A percentile compares a stretch with the other conserved stretches of the same genome.
Evolutionary conservation across 2,797 vertebrate genomes (phyloP).

Genomic region (Tamandua tetradactyla): DNA sequence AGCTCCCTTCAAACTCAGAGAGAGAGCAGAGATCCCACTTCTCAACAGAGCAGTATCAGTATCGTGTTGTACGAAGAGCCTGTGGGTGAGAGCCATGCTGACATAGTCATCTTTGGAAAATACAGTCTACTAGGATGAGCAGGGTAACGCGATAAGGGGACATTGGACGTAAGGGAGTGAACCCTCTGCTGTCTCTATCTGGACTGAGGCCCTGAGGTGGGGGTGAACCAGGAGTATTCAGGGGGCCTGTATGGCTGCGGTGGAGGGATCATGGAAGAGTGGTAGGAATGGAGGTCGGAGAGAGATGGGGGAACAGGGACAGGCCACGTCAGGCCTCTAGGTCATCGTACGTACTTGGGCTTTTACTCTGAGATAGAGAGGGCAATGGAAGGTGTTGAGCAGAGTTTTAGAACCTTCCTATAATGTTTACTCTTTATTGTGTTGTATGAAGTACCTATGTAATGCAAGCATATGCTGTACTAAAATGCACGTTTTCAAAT

Average conservation of each 20-base stretch:
- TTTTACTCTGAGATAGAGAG: neutral
- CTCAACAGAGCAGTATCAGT: neutral
- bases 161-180: neutral
- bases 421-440: slow-evolving; percentile 85
- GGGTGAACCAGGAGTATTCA: neutral
- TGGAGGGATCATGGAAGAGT: neutral
- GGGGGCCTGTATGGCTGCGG: neutral
- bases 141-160: neutral
- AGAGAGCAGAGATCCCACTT: neutral
- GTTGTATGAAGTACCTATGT: slow-evolving; percentile 84
- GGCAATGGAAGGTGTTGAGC: neutral
- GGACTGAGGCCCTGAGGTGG: neutral
- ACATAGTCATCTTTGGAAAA: neutral
- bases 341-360: neutral
- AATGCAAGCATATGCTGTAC: slow-evolving; percentile 80
- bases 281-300: neutral
- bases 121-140: neutral
- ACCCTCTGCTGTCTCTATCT: neutral
- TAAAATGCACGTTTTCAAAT: slow-evolving; percentile 81
- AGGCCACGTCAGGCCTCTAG: rapidly evolving
- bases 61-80: neutral
- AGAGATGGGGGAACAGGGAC: neutral
- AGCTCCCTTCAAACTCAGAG: neutral
- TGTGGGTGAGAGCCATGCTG: rapidly evolving
- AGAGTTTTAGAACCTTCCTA: too few relatives aligned